phyloP scores from a whole-genome alignment of 1,140 invertebrate species.

The Drosophila novamexicana region DNA sequence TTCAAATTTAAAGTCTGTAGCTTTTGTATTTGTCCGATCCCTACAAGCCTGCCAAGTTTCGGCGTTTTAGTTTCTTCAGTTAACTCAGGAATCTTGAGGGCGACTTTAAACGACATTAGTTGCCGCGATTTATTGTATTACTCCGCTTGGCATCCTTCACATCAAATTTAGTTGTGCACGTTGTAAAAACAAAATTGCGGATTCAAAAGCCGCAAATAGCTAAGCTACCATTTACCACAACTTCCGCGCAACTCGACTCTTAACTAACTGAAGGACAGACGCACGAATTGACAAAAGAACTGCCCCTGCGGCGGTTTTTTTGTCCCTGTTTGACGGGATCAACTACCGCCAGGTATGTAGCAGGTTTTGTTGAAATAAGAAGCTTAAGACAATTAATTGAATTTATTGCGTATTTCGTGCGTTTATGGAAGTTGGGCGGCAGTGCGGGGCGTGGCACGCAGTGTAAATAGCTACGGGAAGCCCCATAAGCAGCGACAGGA shows the following conservation, averaged over 20 bases:
- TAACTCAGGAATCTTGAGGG: neutral
- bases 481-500: slow-evolving; percentile 39
- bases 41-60: neutral
- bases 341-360: slow-evolving; percentile 19
- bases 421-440: slow-evolving; percentile 29
- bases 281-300: slow-evolving; percentile 4
- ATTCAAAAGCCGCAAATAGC: slow-evolving; percentile 33
- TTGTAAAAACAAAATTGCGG: slow-evolving; percentile 30
- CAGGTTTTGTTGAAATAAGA: slow-evolving; percentile 64
- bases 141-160: slow-evolving; percentile 12
- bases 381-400: slow-evolving; percentile 65
- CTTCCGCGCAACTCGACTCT: neutral
- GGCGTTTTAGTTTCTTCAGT: too few relatives aligned
- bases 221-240: slow-evolving; percentile 2
- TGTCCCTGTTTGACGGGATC: neutral
- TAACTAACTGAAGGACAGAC: neutral
- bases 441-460: neutral
- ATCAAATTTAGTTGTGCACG: slow-evolving; percentile 49
- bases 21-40: too few relatives aligned
- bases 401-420: slow-evolving; percentile 60
- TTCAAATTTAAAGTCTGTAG: too few relatives aligned
- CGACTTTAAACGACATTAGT: slow-evolving; percentile 27
- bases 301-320: neutral
- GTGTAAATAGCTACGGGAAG: slow-evolving; percentile 47
- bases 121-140: slow-evolving; percentile 44